Conservation (phyloP, 2,797 vertebrate genomes). For the Ctenochaetus hawaiiensis region DNA sequence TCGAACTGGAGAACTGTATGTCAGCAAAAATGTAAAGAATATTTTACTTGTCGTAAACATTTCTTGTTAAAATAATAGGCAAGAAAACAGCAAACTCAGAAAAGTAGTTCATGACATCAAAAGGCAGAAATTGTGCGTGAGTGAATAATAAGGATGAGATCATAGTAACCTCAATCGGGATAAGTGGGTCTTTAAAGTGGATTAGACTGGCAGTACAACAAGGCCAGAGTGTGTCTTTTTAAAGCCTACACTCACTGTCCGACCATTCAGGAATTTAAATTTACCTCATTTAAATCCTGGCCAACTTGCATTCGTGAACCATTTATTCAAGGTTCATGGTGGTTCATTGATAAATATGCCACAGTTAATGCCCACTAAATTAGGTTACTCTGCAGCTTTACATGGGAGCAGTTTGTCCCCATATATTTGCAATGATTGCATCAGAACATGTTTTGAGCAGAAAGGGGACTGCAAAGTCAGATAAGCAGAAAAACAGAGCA, state of each 20-base stretch:
- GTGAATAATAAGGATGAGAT: conserved; percentile 53
- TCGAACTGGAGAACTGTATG: conserved; percentile 2
- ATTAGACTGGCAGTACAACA: conserved; percentile 57
- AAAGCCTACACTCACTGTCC: conserved; percentile 32
- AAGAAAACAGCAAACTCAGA: background rate
- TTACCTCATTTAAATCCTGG: conserved; percentile 12
- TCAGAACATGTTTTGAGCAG: conserved; percentile 36
- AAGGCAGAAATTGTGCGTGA: conserved; percentile 28
- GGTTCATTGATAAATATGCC: conserved; percentile 2
- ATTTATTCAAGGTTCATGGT: conserved; percentile 6
- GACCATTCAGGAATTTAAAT: conserved; percentile 44
- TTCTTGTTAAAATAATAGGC: background rate
- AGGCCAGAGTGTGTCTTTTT: conserved; percentile 59
- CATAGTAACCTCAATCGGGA: conserved; percentile 57
- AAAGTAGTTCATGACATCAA: conserved; percentile 31
- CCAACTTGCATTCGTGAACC: background rate
- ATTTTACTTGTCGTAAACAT: background rate
- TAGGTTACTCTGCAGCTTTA: conserved; percentile 9
- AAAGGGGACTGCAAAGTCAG: conserved; percentile 28
- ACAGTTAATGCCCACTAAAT: background rate
- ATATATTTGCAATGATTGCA: conserved; percentile 48
- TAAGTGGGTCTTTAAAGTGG: conserved; percentile 71
- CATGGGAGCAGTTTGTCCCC: conserved; percentile 19
- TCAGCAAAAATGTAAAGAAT: background rate
- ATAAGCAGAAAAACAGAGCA: conserved; percentile 52